Base-by-base conservation (phyloP, 2,888 invertebrate species). In the Luffia ferchaultella region DNA sequence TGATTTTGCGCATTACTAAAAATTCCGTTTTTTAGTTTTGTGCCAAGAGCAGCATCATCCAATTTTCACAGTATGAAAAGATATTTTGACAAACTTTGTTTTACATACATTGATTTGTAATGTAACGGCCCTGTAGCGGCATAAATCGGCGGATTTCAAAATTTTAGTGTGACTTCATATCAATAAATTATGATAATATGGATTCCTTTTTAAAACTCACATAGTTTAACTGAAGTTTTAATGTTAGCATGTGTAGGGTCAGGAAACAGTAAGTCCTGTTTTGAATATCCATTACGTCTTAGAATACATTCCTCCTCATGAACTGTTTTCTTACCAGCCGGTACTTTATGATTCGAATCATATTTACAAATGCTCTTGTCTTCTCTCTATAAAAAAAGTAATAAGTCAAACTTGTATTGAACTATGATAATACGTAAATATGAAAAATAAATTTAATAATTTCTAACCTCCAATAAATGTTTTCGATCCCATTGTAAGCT, bases 401-500 rank as follows among this genome's bases (percentile, higher is more conserved):
- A 40, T 9, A n/a, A n/a, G n/a, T 15, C 9, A 40, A 40, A 40
- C 40, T 40, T 15, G 40, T 7, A 9, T 7, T 15, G 15, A 43
- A 43, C 16, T 43, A 16, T 5, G 5, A 43, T 9, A 5, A 16
- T 15, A 15, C 15, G 5, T 43, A 43, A n/a, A 43, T 16, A 5
- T 16, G 5, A 7, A 15, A n/a, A 43, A 16, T 16, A 43, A n/a
- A n/a, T n/a, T 43, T 1, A 50, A 42, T 19, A 49, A 42, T 43
- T 20, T 45, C 49, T 56, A 58, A 80, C 82, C 74, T 76, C 60
- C 41, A 67, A 46, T 46, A 76, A 56, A 52, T 60, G 55, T 56
- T 67, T 68, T 50, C 60, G 62, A 60, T 77, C 73, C 83, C 82
- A 83, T 55, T 79, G 75, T 41, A 83, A 63, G 46, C 64, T 72